Percentiles rank a stretch among this genome's conserved stretches.
Evolutionary conservation across 1,140 invertebrate species (phyloP).

Genomic region (Diachasma alloeum): DNA sequence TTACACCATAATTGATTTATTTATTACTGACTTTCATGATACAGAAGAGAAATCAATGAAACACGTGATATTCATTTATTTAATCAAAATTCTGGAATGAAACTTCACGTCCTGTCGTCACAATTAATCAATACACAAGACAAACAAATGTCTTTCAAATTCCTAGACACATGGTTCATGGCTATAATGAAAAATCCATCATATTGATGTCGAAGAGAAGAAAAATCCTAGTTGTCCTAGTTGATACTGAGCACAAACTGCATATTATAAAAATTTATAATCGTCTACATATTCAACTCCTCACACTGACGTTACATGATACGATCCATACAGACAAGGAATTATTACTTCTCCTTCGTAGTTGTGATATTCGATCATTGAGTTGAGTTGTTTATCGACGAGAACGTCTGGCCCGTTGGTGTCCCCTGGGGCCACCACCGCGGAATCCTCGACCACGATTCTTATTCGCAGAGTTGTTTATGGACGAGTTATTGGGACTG

Average conservation of each 20-base stretch:
- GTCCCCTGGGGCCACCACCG: not conserved
- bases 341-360: not conserved
- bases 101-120: not conserved
- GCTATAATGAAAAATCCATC: not conserved
- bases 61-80: not conserved
- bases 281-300: not conserved
- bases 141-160: not conserved
- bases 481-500: not conserved
- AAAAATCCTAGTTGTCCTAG: not conserved
- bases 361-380: not conserved
- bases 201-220: not conserved
- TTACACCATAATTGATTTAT: not conserved
- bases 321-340: not conserved
- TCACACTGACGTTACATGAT: not conserved
- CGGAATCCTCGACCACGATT: constrained; percentile 46
- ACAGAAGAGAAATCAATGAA: not conserved
- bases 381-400: constrained; percentile 51
- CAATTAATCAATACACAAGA: too few species aligned
- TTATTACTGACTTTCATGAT: constrained; percentile 5
- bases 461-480: constrained; percentile 15
- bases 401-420: constrained; percentile 55
- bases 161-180: not conserved
- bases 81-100: not conserved
- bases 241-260: not conserved
- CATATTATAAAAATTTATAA: not conserved